Conservation (phyloP, 2,888 invertebrate genomes). For the Rhopalosiphum nymphaeae region DNA sequence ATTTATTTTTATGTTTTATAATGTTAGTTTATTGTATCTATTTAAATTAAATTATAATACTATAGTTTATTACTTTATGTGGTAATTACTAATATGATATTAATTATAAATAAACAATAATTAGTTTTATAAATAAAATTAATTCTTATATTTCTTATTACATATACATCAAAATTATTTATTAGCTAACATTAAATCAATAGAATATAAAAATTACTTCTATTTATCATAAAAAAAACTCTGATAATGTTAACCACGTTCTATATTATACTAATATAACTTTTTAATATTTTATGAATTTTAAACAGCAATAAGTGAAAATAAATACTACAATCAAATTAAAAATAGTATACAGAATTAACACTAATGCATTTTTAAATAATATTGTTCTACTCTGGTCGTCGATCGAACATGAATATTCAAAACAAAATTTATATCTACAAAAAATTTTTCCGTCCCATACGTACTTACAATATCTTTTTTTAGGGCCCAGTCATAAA, state of each 20-base stretch:
- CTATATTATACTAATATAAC: neutral
- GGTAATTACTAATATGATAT: neutral
- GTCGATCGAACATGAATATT: too few relatives aligned
- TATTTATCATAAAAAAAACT: neutral
- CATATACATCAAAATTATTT: neutral
- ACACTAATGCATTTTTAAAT: neutral
- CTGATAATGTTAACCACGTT: neutral
- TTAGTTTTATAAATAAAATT: neutral
- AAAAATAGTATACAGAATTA: neutral
- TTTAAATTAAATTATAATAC: neutral
- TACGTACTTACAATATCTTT: too few relatives aligned
- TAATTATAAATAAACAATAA: neutral
- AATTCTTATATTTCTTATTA: neutral
- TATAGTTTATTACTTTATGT: neutral
- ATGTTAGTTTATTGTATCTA: neutral
- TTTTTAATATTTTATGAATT: neutral
- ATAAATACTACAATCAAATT: neutral
- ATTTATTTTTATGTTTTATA: neutral
- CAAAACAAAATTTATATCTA: too few relatives aligned
- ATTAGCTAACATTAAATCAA: neutral
- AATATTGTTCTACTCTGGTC: neutral
- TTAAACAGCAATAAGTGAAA: neutral
- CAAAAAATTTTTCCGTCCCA: too few relatives aligned
- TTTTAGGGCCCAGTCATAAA: too few relatives aligned
- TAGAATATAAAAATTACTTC: neutral